Conservation (phyloP, 35 echinoderm and acorn worm genomes). For the Diadema setosum region DNA sequence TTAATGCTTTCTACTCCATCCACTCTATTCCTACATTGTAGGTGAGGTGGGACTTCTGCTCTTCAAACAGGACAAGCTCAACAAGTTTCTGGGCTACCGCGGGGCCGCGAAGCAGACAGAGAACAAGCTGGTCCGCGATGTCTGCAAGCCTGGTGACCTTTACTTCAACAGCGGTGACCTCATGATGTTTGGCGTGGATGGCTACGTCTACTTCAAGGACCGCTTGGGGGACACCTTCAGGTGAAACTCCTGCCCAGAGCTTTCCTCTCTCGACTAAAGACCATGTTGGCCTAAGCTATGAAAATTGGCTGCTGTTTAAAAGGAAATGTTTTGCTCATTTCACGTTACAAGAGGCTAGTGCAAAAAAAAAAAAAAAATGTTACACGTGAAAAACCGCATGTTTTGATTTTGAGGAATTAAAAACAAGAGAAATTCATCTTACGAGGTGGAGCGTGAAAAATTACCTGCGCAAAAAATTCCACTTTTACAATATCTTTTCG, state of each 20-base stretch:
- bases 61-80: not conserved
- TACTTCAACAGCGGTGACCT: constrained; percentile 81
- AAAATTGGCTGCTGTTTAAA: not conserved
- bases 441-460: too few species aligned
- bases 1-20: too few species aligned
- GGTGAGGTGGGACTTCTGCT: constrained; percentile 76
- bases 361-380: too few species aligned
- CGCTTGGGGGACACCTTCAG: constrained; percentile 93
- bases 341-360: too few species aligned
- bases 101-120: constrained; percentile 49
- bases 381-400: too few species aligned
- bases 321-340: not conserved
- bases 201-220: constrained; percentile 80
- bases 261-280: too few species aligned
- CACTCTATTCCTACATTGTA: not conserved
- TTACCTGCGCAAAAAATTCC: too few species aligned
- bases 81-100: constrained; percentile 51
- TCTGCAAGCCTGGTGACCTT: constrained; percentile 45
- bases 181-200: constrained; percentile 42
- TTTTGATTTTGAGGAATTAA: too few species aligned
- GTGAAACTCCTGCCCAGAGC: too few species aligned
- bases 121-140: constrained; percentile 68
- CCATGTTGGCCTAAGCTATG: too few species aligned
- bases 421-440: too few species aligned
- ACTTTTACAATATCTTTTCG: too few species aligned